Evolutionary conservation across 2,113 vertebrate species (phyloP).

Genomic region (Sciurus niger): DNA sequence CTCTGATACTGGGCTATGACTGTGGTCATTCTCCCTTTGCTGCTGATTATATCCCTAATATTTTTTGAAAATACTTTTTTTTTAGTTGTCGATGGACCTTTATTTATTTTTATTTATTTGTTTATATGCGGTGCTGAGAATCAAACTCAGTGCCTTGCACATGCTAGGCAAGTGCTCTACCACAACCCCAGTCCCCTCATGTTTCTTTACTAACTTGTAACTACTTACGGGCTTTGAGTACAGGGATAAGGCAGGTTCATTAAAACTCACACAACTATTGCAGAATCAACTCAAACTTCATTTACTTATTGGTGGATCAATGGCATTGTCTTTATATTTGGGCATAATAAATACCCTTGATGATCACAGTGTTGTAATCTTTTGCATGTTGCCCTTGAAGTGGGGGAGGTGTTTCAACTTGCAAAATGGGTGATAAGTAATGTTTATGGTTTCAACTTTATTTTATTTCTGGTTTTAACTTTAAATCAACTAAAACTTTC

Average conservation of each 20-base stretch:
- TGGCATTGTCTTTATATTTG: conserved; percentile 17
- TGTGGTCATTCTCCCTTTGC: not conserved
- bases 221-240: not conserved
- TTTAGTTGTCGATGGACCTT: no score
- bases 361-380: not conserved
- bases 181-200: not conserved
- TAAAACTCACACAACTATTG: not conserved
- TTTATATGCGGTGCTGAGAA: no score
- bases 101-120: no score
- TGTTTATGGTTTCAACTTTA: conserved; percentile 41
- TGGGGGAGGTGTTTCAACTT: not conserved
- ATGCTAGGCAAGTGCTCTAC: no score
- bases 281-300: conserved; percentile 24
- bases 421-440: conserved; percentile 6
- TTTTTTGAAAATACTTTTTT: not conserved
- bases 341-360: not conserved
- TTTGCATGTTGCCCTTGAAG: not conserved
- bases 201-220: not conserved
- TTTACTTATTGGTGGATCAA: not conserved
- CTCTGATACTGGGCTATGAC: not conserved
- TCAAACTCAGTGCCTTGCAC: no score
- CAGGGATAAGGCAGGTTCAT: not conserved
- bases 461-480: conserved; percentile 17
- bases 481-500: conserved; percentile 43
- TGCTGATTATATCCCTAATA: not conserved